Evolutionary conservation across 35 echinoderm and acorn worm genomes (phyloP), one percentile per base, ranked within the genome.

Genomic region (Nesometra sesokonis): DNA sequence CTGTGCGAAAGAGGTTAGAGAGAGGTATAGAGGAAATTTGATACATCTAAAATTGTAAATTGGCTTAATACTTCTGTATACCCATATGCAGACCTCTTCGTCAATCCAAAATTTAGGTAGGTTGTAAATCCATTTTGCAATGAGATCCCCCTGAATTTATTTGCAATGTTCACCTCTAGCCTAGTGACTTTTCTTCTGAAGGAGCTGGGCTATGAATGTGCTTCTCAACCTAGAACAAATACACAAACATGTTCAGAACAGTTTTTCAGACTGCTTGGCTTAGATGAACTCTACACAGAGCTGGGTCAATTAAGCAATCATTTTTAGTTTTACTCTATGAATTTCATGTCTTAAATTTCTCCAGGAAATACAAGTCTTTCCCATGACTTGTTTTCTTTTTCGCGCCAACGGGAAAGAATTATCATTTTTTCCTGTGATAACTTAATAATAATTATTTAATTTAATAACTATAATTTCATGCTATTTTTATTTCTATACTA

Each of bases 311-410:
- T 67, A 67, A 67, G 52, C 52, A 11, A 67, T 67, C 52, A 67
- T 67, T 67, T 43, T 43, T 43, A 43, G 38, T 43, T 43, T 67
- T 67, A 67, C 52, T 67, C 11, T 67, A 67, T 19, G 23, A 67
- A 67, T 67, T n/a, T 67, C 52, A 67, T 67, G 52, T 67, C 52
- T 67, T 67, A 67, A 67, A 67, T 67, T 67, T 67, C 52, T 67
- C 1, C 7, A 67, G 52, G 52, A 67, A 67, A 27, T 67, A 19
- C 52, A 2, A 67, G 52, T 19, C 7, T 67, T 17, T 67, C 23
- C 52, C 2, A 67, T 27, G 52, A 67, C 52, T 67, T 67, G 9
- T 67, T 67, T 67, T 27, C 52, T 67, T 67, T 67, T 67, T 67
- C 52, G 7, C 23, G 7, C 0, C 23, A 67, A 43, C 2, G 23